Base-by-base conservation (phyloP, 2,888 invertebrate species). In the Perdita meconis region DNA sequence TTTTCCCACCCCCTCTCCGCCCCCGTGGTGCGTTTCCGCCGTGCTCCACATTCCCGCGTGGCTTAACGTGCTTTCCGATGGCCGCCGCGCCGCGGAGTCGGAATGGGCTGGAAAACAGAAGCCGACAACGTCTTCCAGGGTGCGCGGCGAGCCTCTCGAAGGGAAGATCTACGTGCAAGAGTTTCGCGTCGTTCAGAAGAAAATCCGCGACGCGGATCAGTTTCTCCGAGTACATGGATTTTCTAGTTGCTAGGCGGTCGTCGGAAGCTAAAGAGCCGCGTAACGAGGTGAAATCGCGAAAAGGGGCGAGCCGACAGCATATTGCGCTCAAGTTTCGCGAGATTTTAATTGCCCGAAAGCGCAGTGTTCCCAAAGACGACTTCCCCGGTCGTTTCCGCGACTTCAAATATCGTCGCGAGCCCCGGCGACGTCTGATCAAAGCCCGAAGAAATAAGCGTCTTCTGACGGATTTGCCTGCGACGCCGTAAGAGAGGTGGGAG, bases 341-440 rank as follows among this genome's bases (percentile, higher is more conserved):
- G 68, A 53, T 83, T 83, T 81, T 83, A 83, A 83, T 81, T 83
- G 83, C 81, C 55, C 50, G 36, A 70, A 69, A 64, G 68, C 50
- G 63, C 36, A 26, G 56, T n/a, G 22, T 10, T 2, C 30, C 12
- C 13, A 42, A 13, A 40, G 55, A 16, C 10, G 44, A n/a, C 10
- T 8, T 13, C 30, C 6, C 10, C 36, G 42, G 38, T 42, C 42
- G 34, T 42, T 38, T n/a, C 22, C 44, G 64, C 47, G 64, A 72
- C 59, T 75, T 75, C 74, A 67, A 80, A 75, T 83, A 80, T 70
- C 74, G n/a, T 69, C 61, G 64, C 72, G 47, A 42, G 57, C 51
- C 12, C 24, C 44, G 6, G 67, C 69, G 59, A 61, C 69, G 78
- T 78, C 74, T 81, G 83, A 83, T 83, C 81, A 80, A 83, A 83